Conservation (phyloP, 2,888 invertebrate genomes). For the Dendrolimus houi region DNA sequence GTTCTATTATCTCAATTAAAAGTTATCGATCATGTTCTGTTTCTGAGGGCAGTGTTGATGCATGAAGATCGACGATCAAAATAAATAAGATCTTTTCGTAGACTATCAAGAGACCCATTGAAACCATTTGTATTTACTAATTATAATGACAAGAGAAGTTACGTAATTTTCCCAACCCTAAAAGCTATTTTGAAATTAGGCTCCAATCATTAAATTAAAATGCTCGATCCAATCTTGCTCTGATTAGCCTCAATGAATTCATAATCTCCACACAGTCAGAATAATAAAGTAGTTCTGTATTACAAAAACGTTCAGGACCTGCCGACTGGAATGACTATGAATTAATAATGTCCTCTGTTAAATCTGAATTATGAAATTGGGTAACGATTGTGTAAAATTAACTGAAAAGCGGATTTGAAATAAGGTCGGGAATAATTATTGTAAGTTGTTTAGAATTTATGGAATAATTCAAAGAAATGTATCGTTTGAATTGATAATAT, state of each 20-base stretch:
- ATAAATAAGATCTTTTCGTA: too few species aligned
- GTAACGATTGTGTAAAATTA: not conserved
- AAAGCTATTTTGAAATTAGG: not conserved
- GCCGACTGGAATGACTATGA: not conserved
- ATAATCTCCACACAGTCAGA: not conserved
- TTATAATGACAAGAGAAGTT: too few species aligned
- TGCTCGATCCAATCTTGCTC: not conserved
- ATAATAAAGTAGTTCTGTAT: not conserved
- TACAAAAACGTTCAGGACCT: not conserved
- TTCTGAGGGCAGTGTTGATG: too few species aligned
- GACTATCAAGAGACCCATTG: too few species aligned
- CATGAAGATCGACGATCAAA: too few species aligned
- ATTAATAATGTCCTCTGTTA: not conserved
- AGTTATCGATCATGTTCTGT: too few species aligned
- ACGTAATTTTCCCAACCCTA: too few species aligned
- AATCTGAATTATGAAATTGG: not conserved
- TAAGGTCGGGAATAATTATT: not conserved
- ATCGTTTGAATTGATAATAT: too few species aligned
- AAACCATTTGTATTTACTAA: too few species aligned
- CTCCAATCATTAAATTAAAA: not conserved
- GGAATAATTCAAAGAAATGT: too few species aligned
- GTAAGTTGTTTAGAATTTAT: too few species aligned
- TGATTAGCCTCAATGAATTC: not conserved
- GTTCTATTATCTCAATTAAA: too few species aligned
- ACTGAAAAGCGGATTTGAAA: not conserved